These are phyloP conservation scores for Polietes domitor DNA, from an alignment of 2,888 invertebrate species.

Conservation along the genomic window DNA sequence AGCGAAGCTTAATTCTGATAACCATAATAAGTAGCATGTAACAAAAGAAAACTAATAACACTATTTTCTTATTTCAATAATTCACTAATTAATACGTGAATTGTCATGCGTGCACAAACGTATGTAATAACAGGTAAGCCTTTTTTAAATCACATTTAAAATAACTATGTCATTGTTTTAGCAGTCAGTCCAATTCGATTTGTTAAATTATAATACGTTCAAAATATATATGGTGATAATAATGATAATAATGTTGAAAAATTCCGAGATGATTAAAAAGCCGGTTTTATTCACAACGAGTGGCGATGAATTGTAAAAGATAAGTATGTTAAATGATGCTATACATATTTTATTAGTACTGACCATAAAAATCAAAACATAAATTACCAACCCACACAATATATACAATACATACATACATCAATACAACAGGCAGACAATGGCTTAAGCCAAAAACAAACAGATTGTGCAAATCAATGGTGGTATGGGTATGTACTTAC, in stretches of 20 bases:
- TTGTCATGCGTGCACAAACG: no score
- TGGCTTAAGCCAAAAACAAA: neutral
- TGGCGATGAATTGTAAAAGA: neutral
- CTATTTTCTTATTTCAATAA: no score
- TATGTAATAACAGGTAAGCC: no score
- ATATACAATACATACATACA: neutral
- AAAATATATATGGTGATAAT: neutral
- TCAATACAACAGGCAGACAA: neutral
- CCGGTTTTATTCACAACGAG: neutral
- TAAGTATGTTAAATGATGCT: neutral
- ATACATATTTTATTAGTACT: neutral
- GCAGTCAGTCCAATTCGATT: no score
- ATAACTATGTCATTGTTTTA: no score
- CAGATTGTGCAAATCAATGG: neutral
- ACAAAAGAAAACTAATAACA: no score
- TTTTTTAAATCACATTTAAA: no score
- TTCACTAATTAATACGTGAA: no score
- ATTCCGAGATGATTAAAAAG: neutral
- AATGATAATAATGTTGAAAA: neutral
- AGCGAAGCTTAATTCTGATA: no score
- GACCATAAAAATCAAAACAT: neutral
- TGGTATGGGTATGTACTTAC: constrained; percentile 70
- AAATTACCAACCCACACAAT: constrained; percentile 11
- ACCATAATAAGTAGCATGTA: no score
- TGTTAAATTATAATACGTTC: no score